Base-by-base conservation (phyloP, 2,888 invertebrate species). In the Aspidiotus rigidus region DNA sequence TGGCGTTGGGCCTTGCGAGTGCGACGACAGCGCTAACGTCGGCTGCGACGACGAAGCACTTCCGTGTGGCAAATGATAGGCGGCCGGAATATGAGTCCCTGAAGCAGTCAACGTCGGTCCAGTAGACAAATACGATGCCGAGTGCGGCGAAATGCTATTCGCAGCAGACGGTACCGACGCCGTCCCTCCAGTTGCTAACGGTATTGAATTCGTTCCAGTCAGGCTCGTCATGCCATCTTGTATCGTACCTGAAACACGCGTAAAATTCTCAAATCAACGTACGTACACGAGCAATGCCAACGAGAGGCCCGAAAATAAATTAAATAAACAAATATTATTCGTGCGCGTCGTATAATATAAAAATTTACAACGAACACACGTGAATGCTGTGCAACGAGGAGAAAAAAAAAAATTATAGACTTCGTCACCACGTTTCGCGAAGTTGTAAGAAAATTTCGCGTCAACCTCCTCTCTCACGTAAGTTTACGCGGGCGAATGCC, bases 1-100 rank as follows among this genome's bases (percentile, higher is more conserved):
- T 57, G 67, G 67, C 44, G 67, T 67, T 0, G 67, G 67, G 60
- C 67, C 67, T 17, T 67, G 67, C 28, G 67, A 59, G 40, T 67
- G 67, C 3, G 57, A 44, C n/a, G 42, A 39, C 42, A 67, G 15
- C 67, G 44, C 28, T 7, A 67, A n/a, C 16, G 57, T 56, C 40
- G 56, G 15, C 54, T 28, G 67, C 67, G 67, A 39, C 60, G 67
- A 39, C 16, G 67, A 49, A 28, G 49, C 40, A n/a, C 42, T 39
- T n/a, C n/a, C 59, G 60, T 67, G 67, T 44, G 28, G 44, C 17
- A 10, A 13, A 7, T 39, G 59, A 28, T 59, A 28, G 40, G 39
- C 42, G 28, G 59, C 57, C 59, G 67, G 53, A 54, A 54, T 55
- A 42, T 67, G 67, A 56, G 56, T 16, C 56, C n/a, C 56, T 39